Base-by-base conservation (phyloP, 2,888 invertebrate genomes). In the Podotricha telesiphe region DNA sequence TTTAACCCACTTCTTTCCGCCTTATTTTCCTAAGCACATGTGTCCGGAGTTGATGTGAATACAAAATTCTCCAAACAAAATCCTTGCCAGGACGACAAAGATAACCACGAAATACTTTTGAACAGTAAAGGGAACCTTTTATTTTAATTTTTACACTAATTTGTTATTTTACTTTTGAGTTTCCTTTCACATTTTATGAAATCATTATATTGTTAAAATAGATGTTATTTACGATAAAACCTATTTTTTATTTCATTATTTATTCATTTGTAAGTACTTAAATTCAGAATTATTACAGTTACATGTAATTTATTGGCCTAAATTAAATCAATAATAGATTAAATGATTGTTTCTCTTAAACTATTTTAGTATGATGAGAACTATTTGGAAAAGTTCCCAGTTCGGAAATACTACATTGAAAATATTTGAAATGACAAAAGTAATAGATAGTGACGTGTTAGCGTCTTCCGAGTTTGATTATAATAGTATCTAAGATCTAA, bases 361-460 rank as follows among this genome's bases (percentile, higher is more conserved):
- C 71, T 76, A 70, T 71, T 75, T 74, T 72, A 70, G 69, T 73
- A 71, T 74, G 74, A 65, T 73, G 73, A 74, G 69, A 73, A 73
- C 68, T 63, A 76, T 75, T 72, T 74, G 74, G 74, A 75, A 55
- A 67, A 56, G 72, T 74, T 76, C 75, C 76, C 76, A 76, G 68
- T 71, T 73, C 70, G 64, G 74, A 72, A 76, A 76, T 74, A 74
- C 72, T n/a, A 58, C 20, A 15, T 37, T 34, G 28, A 50, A 58
- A 56, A 55, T 48, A 50, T 65, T 34, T 48, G 17, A 65, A 53
- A 56, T 28, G 45, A 45, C 45, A 59, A 55, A 37, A 55, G 34
- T 55, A 55, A 55, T 55, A 28, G 22, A 59, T 45, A 45, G 42
- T 45, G 59, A 58, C 42, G 42, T 58, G 10, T 20, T 20, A 45